Conservation (phyloP, 2,888 invertebrate species). For the Pseudanteris insignis region DNA sequence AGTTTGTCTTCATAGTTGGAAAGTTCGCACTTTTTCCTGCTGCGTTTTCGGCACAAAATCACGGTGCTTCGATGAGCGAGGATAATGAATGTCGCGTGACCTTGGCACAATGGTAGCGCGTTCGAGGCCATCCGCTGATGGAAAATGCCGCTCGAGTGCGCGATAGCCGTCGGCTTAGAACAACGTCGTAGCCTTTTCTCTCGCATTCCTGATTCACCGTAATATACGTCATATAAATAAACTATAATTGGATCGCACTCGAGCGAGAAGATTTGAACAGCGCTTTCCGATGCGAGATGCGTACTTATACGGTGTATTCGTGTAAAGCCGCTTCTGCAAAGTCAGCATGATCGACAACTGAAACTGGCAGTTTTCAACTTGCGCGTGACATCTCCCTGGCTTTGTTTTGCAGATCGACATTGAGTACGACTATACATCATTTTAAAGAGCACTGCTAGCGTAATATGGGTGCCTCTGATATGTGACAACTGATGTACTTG, state of each 20-base stretch:
- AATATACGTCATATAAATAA: conserved; percentile 43
- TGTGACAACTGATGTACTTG: conserved; percentile 40
- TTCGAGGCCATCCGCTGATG: background rate
- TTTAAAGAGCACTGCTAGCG: conserved; percentile 39
- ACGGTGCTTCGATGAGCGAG: background rate
- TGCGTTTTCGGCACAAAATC: no score
- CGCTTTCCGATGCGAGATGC: conserved; percentile 40
- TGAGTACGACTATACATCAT: conserved; percentile 43
- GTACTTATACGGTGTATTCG: conserved; percentile 39
- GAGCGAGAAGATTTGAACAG: conserved; percentile 36
- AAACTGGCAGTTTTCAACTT: conserved; percentile 45
- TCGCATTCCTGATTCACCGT: conserved; percentile 28
- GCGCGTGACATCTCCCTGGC: conserved; percentile 40
- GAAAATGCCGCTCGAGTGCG: no score
- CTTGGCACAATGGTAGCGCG: conserved; percentile 1
- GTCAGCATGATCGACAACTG: conserved; percentile 45
- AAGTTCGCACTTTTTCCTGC: no score
- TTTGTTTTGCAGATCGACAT: conserved; percentile 44
- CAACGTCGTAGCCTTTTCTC: no score
- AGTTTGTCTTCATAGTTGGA: no score
- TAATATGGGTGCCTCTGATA: conserved; percentile 33
- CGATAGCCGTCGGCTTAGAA: no score
- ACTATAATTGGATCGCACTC: conserved; percentile 34
- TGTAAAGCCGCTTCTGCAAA: conserved; percentile 41
- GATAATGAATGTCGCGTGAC: background rate